Percentiles rank a stretch among this genome's conserved stretches.
Evolutionary conservation across 1,140 invertebrate species (phyloP).

Genomic region (Drosophila punjabiensis): DNA sequence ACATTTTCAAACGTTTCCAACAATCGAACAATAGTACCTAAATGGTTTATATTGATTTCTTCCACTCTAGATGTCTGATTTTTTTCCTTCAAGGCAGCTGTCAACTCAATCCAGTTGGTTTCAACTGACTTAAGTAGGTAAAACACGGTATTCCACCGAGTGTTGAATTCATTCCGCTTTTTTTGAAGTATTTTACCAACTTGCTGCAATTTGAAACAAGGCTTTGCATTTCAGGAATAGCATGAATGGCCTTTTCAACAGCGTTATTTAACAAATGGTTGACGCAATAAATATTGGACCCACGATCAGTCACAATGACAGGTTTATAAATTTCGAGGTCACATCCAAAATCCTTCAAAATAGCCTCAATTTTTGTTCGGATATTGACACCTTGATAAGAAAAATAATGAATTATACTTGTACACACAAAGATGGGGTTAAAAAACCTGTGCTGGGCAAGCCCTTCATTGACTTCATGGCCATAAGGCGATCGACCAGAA

Average conservation of each 20-base stretch:
- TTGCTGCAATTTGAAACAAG: neutral
- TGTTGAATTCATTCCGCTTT: neutral
- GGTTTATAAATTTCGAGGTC: neutral
- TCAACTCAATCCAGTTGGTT: constrained; percentile 7
- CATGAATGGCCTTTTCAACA: constrained; percentile 3
- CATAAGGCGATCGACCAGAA: constrained; percentile 2
- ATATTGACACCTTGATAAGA: constrained; percentile 10
- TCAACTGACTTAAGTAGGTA: constrained; percentile 32
- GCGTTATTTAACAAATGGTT: neutral
- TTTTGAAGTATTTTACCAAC: neutral
- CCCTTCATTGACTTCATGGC: constrained; percentile 15
- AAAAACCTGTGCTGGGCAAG: constrained; percentile 9
- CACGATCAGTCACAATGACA: neutral
- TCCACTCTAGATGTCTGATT: constrained; percentile 12
- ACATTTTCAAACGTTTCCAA: no score
- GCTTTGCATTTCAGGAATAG: neutral
- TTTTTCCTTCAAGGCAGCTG: constrained; percentile 2
- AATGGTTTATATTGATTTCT: no score
- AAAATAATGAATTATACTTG: neutral
- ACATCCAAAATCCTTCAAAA: neutral
- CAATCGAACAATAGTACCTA: no score
- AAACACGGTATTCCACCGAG: constrained; percentile 33
- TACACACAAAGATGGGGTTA: neutral
- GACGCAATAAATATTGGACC: neutral
- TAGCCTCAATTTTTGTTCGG: neutral